These are phyloP conservation scores for Poecilus cupreus DNA, from an alignment of 2,888 invertebrate species.

Conservation along the genomic window DNA sequence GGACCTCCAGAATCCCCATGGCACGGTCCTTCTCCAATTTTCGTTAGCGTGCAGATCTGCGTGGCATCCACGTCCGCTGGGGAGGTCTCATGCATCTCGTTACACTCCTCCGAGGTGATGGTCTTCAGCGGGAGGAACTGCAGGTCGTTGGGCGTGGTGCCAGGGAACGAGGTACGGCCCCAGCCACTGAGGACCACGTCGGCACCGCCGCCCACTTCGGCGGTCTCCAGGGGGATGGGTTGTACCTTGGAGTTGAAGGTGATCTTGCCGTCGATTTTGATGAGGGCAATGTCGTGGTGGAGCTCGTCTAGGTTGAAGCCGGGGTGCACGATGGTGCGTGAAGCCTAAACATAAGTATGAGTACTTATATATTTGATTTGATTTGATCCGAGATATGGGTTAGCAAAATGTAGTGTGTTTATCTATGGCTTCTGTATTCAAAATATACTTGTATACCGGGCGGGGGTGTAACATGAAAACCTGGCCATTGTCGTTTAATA, in stretches of 20 bases:
- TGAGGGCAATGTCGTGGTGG: conserved; percentile 63
- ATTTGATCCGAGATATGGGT: no score
- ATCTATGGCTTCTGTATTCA: no score
- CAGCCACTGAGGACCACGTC: conserved; percentile 73
- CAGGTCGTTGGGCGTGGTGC: conserved; percentile 74
- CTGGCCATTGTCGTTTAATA: no score
- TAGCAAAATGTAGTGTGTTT: no score
- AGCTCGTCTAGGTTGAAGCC: conserved; percentile 56
- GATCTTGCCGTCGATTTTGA: conserved; percentile 58
- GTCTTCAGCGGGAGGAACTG: conserved; percentile 75
- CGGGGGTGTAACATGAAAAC: no score
- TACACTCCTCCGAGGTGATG: conserved; percentile 74
- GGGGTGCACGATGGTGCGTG: conserved; percentile 69
- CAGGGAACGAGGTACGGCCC: conserved; percentile 75
- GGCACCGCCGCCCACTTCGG: conserved; percentile 69
- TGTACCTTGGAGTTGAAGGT: conserved; percentile 60
- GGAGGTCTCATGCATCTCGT: conserved; percentile 68
- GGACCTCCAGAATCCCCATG: conserved; percentile 70
- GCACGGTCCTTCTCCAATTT: conserved; percentile 77
- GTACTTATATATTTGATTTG: no score
- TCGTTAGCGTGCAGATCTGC: conserved; percentile 78
- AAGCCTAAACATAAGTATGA: no score
- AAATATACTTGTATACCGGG: no score
- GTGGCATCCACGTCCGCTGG: conserved; percentile 73
- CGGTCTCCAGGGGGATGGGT: conserved; percentile 65